Conservation (phyloP, 2,113 vertebrate species). For the Epinephelus cyanopodus region DNA sequence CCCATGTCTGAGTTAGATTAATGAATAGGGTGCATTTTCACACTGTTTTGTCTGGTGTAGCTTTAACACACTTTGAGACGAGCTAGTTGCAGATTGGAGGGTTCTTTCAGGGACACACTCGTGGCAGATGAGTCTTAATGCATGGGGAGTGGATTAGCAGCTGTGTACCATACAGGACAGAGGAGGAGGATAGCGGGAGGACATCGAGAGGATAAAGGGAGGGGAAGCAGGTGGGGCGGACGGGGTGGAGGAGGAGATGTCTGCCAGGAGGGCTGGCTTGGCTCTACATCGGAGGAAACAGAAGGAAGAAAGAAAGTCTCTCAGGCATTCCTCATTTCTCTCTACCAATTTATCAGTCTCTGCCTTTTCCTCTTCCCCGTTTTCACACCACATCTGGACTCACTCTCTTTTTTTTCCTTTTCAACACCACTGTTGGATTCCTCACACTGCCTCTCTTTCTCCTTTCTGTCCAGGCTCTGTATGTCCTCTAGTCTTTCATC, state of each 20-base stretch:
- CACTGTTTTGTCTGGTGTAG: conserved; percentile 8
- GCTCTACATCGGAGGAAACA: conserved; percentile 64
- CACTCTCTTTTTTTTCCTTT: conserved; percentile 46
- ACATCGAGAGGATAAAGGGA: conserved; percentile 58
- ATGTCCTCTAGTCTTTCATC: conserved; percentile 54
- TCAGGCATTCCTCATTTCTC: conserved; percentile 62
- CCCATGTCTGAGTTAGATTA: conserved; percentile 32
- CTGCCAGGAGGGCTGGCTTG: conserved; percentile 73
- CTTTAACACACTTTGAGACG: conserved; percentile 47
- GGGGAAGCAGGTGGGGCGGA: conserved; percentile 73
- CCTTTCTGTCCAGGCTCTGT: conserved; percentile 60
- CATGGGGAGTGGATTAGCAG: conserved; percentile 65
- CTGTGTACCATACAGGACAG: conserved; percentile 69
- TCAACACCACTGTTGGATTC: conserved; percentile 53
- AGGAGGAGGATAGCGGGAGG: conserved; percentile 61
- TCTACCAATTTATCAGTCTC: conserved; percentile 70
- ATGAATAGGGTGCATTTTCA: conserved; percentile 41
- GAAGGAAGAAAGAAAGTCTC: conserved; percentile 74
- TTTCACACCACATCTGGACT: conserved; percentile 76
- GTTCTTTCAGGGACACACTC: conserved; percentile 50
- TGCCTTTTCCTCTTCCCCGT: conserved; percentile 60
- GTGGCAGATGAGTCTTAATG: conserved; percentile 52
- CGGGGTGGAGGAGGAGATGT: conserved; percentile 68
- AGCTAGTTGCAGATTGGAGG: conserved; percentile 42
- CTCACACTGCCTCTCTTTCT: conserved; percentile 45